phyloP scores from a whole-genome alignment of 2,888 invertebrate genomes.

The Cepaea hortensis region DNA sequence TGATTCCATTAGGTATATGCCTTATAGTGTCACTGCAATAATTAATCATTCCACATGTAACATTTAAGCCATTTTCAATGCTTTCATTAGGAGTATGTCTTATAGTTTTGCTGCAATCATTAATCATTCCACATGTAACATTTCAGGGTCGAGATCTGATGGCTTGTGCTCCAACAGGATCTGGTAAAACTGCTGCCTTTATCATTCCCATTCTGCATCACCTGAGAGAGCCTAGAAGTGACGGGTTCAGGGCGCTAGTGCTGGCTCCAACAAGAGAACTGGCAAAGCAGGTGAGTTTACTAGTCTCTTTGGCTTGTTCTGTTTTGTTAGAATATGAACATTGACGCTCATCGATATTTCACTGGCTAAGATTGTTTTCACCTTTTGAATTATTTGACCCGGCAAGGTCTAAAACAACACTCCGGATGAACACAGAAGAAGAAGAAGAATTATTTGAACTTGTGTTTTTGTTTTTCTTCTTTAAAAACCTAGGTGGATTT shows the following conservation, averaged over 20 bases:
- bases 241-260: constrained; percentile 88
- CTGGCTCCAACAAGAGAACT: constrained; percentile 95
- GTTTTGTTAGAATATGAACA: not conserved
- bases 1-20: too few relatives aligned
- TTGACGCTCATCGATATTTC: not conserved
- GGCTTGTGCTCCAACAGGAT: constrained; percentile 97
- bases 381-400: not conserved
- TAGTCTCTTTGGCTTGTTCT: not conserved
- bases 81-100: too few relatives aligned
- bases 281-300: constrained; percentile 87
- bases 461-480: not conserved
- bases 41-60: too few relatives aligned
- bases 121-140: not conserved
- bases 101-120: too few relatives aligned
- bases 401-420: too few relatives aligned
- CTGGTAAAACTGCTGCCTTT: constrained; percentile 97
- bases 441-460: not conserved
- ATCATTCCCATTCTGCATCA: constrained; percentile 90
- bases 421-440: too few relatives aligned
- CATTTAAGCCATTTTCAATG: too few relatives aligned
- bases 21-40: too few relatives aligned
- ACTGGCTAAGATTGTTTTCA: too few relatives aligned
- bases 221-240: constrained; percentile 83
- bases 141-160: constrained; percentile 85
- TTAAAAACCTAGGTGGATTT: not conserved